Base-by-base conservation (phyloP, 2,888 invertebrate species). In the Allolobophora icterica region DNA sequence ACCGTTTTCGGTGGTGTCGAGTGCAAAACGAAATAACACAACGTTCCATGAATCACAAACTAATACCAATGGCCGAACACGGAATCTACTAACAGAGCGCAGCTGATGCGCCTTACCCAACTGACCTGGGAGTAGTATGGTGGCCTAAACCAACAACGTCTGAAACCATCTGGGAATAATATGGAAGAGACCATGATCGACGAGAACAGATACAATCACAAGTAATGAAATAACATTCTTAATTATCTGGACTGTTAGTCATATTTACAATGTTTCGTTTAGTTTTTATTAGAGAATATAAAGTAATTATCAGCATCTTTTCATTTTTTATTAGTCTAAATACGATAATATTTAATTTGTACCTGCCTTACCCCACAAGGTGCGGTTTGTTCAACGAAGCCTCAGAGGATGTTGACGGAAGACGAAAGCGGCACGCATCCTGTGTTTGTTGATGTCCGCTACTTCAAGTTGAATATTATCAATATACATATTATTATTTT, bases 91-190 rank as follows among this genome's bases (percentile, higher is more conserved):
- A 52, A 71, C 71, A 71, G 8, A 17, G 52, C n/a, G 71, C 71
- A 71, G 71, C 71, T 71, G 71, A 71, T 71, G 71, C 71, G 8
- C 71, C n/a, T 71, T 71, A n/a, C 71, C 52, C 71, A 71, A 71
- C 71, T n/a, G 8, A 71, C 71, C 71, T 71, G 71, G 71, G 71
- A 71, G 17, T n/a, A 71, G 30, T 11, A 71, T n/a, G 11, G 58
- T 5, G 2, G 45, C 17, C 19, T 45, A 45, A 45, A 45, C 45
- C 30, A 30, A 58, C 58, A 4, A 30, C 30, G 71, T 71, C 71
- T 30, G 24, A n/a, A 71, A 71, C 71, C 71, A n/a, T 71, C 71
- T 71, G 71, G 71, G 71, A 71, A 71, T 71, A 71, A 71, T 71
- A 71, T 71, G n/a, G n/a, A 8, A 71, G 71, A 71, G n/a, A 71